Base-by-base conservation (phyloP, 2,113 vertebrate genomes). In the Phylloscopus whistleri region DNA sequence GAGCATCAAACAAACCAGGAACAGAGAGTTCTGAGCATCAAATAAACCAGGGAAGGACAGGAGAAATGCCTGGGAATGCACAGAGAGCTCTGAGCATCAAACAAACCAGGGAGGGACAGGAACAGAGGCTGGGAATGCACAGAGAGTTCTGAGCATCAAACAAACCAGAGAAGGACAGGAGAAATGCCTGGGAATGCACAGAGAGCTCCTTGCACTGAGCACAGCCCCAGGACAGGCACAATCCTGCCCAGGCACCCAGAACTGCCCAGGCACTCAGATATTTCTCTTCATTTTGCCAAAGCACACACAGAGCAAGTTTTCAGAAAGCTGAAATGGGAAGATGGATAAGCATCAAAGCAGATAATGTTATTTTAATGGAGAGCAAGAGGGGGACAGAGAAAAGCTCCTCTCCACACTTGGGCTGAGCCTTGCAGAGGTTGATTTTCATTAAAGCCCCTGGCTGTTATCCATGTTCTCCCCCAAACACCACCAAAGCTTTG, bases 371-470 rank as follows among this genome's bases (percentile, higher is more conserved):
- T 80, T 84, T 88, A 92, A 70, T 41, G 70, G n/a, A 55, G 63
- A 49, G 10, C 17, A 62, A 48, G 5, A 2, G 3, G 22, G 27
- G 15, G 4, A 18, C 4, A 3, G 5, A 7, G 3, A 6, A 28
- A 22, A 26, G 15, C 66, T 56, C 7, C 27, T 27, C 30, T 63
- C 31, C n/a, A 41, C 1, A 0, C 53, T 53, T 3, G 16, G 49
- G 43, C 35, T 78, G 56, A 81, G 66, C 49, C 76, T 64, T 63
- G 70, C 68, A 87, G 86, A 31, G 21, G 83, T 3, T 84, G 66
- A 27, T 75, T 96, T 91, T 56, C 89, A 87, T 84, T 78, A 82
- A 63, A 63, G 4, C 39, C 41, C 76, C 53, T 23, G 5, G 73
- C 31, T 72, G 69, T 68, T 60, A 68, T 53, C 63, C 52, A 72